Evolutionary conservation across 2,113 vertebrate species (phyloP).

Genomic region (Lamprotornis superbus): DNA sequence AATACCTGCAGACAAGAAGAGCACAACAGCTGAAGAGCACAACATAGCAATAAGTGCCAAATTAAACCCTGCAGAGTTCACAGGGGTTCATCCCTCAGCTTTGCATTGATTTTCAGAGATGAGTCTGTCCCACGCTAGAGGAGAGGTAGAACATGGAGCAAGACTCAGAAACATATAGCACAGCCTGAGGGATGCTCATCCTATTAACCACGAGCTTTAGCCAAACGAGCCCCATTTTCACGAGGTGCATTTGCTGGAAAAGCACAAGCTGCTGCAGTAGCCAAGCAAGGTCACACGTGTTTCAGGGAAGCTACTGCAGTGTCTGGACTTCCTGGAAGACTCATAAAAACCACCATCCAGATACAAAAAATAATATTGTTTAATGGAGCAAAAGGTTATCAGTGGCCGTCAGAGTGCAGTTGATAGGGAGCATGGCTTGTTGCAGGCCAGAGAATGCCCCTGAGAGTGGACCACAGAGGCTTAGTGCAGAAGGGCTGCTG

Average conservation of each 20-base stretch:
- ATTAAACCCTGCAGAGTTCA: background rate
- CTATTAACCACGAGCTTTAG: background rate
- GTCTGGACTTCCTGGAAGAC: conserved; percentile 23
- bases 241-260: background rate
- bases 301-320: background rate
- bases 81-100: background rate
- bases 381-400: conserved; percentile 60
- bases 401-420: conserved; percentile 17
- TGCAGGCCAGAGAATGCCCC: background rate
- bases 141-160: background rate
- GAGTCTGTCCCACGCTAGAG: background rate
- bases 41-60: background rate
- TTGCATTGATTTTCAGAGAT: background rate
- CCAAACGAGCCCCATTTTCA: background rate
- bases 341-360: conserved; percentile 49
- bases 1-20: background rate
- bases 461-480: background rate
- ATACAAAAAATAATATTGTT: conserved; percentile 60
- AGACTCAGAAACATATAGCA: background rate
- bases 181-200: background rate
- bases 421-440: background rate
- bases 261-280: background rate
- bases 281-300: background rate
- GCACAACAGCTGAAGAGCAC: background rate
- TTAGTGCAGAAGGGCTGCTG: background rate